A percentile compares a stretch with the other conserved stretches of the same genome.
Conservation (phyloP, 2,113 vertebrate species). For the Tupaia tana region DNA sequence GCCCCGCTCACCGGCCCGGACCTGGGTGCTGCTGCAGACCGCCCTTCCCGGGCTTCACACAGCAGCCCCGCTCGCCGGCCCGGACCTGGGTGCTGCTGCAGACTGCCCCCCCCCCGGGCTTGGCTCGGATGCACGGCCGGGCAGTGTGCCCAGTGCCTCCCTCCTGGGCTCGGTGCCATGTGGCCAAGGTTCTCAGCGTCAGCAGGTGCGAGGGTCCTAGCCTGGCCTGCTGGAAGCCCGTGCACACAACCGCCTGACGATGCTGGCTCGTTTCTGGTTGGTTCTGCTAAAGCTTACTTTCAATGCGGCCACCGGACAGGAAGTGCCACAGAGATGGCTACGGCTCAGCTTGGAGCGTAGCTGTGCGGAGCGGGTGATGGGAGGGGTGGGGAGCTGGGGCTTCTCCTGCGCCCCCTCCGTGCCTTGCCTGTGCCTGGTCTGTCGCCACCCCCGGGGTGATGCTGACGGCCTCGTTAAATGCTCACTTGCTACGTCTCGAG, state of each 20-base stretch:
- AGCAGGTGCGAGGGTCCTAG: background rate
- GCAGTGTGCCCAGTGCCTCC: background rate
- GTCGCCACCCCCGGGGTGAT: rapidly evolving
- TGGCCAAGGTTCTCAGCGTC: background rate
- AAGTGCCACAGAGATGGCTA: background rate
- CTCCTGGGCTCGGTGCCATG: background rate
- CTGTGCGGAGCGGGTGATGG: background rate
- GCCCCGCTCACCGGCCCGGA: too few relatives aligned
- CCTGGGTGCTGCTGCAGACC: too few relatives aligned
- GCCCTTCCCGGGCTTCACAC: too few relatives aligned
- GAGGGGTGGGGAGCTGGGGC: too few relatives aligned
- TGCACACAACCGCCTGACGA: background rate
- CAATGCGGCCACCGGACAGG: background rate
- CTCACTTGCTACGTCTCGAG: too few relatives aligned
- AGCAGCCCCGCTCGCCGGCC: too few relatives aligned
- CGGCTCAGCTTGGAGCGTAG: background rate
- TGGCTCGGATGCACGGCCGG: background rate
- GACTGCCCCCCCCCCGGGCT: background rate
- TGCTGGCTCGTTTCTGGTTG: background rate
- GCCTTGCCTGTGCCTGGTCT: background rate
- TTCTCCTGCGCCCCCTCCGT: rapidly evolving
- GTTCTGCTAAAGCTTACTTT: background rate
- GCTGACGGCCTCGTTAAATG: background rate
- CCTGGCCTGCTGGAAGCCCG: background rate
- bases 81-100: too few relatives aligned